Evolutionary conservation across 2,797 vertebrate species (phyloP).

Genomic region (Sparus aurata): DNA sequence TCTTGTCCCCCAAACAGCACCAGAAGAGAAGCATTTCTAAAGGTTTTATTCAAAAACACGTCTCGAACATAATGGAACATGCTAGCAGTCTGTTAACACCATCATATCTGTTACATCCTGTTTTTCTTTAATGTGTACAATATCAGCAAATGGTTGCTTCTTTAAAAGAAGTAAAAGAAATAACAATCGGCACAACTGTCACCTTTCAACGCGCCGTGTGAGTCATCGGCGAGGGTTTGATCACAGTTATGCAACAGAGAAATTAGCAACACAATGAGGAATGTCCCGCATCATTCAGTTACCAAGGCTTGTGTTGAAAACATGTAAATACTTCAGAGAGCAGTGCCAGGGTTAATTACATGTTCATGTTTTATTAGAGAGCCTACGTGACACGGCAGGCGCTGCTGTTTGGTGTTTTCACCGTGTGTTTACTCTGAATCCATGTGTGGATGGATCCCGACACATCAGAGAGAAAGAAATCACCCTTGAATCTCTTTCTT

Average conservation of each 20-base stretch:
- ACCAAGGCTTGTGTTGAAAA: conserved; percentile 31
- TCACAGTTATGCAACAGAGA: conserved; percentile 40
- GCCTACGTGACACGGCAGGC: conserved; percentile 31
- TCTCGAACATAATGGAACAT: no score
- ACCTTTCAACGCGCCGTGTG: background rate
- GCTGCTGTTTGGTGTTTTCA: conserved; percentile 14
- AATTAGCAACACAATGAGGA: conserved; percentile 26
- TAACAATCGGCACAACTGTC: background rate
- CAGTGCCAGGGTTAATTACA: conserved; percentile 49
- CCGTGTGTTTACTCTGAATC: background rate
- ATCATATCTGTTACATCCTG: background rate
- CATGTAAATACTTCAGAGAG: conserved; percentile 10
- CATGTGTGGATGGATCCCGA: no score
- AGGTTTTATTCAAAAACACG: no score
- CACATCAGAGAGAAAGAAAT: background rate
- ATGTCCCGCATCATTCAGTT: conserved; percentile 28
- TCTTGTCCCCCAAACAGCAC: no score
- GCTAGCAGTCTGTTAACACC: no score
- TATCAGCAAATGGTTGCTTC: background rate
- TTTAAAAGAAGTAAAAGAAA: background rate
- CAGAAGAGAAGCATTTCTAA: no score
- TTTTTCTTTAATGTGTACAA: background rate
- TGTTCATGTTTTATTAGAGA: conserved; percentile 45
- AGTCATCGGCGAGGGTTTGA: conserved; percentile 29
- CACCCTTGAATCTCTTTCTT: conserved; percentile 2